phyloP scores from a whole-genome alignment of 1,140 invertebrate genomes.

The Drosophila nebulosa region DNA sequence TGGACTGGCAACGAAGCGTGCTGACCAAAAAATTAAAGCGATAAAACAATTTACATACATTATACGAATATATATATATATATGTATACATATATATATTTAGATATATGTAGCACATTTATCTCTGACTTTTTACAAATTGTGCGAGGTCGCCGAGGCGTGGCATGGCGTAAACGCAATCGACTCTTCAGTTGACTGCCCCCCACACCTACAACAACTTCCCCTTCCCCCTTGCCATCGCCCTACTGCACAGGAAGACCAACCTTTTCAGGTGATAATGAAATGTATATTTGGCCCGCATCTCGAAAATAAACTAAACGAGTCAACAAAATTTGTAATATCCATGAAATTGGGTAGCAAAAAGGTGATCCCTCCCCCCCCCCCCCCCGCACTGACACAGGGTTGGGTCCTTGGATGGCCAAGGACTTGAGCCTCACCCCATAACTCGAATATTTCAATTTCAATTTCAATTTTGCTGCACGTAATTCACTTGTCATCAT shows the following conservation, averaged over 20 bases:
- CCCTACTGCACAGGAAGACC: background rate
- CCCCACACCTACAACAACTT: constrained; percentile 4
- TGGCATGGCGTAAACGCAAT: constrained; percentile 42
- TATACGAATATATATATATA: constrained; percentile 14
- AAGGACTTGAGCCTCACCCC: background rate
- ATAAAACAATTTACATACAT: background rate
- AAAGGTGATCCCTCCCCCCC: background rate
- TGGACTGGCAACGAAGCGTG: constrained; percentile 18
- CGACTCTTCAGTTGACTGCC: constrained; percentile 41
- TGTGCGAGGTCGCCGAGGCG: background rate
- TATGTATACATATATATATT: constrained; percentile 3
- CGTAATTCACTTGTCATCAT: constrained; percentile 55
- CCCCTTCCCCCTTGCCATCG: constrained; percentile 3
- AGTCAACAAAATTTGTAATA: background rate
- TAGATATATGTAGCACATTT: constrained; percentile 2
- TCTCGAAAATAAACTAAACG: background rate
- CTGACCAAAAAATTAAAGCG: constrained; percentile 52
- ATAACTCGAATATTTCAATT: constrained; percentile 14
- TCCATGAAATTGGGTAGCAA: background rate
- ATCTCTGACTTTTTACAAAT: constrained; percentile 3
- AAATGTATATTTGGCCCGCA: constrained; percentile 26
- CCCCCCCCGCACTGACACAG: background rate
- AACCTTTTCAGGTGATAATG: constrained; percentile 39
- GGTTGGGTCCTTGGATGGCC: constrained; percentile 5
- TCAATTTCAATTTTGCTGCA: constrained; percentile 44